Conservation (phyloP, 2,113 vertebrate genomes). For the Ancistrus triradiatus region DNA sequence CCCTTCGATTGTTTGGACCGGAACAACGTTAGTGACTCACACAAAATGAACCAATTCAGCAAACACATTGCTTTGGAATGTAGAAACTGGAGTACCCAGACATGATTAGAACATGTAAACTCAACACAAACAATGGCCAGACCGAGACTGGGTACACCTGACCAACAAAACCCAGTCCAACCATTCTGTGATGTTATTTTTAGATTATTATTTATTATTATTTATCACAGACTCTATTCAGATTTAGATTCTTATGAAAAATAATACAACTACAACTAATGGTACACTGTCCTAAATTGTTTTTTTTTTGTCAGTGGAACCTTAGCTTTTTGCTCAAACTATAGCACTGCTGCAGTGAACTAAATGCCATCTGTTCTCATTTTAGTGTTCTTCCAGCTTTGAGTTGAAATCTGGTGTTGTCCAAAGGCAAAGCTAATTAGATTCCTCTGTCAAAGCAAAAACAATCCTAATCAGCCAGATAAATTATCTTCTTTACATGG, state of each 20-base stretch:
- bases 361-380: conserved; percentile 35
- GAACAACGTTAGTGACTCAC: no score
- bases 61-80: no score
- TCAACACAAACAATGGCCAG: no score
- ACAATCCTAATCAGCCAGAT: conserved; percentile 42
- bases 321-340: conserved; percentile 33
- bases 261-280: conserved; percentile 8
- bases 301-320: conserved; percentile 27
- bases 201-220: no score
- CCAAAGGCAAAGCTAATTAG: conserved; percentile 40
- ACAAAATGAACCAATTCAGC: no score
- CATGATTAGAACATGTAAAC: no score
- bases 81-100: no score
- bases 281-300: conserved; percentile 12
- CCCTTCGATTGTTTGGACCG: no score
- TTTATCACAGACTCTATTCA: no score
- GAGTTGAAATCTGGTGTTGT: conserved; percentile 41
- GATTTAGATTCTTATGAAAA: not conserved
- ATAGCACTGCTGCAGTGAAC: conserved; percentile 21
- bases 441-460: conserved; percentile 33
- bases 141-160: no score
- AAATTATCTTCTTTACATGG: conserved; percentile 34
- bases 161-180: no score
- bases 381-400: conserved; percentile 38
- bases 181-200: no score